Evolutionary conservation across 2,797 vertebrate genomes (phyloP).

Genomic region (Hyperoplus immaculatus): DNA sequence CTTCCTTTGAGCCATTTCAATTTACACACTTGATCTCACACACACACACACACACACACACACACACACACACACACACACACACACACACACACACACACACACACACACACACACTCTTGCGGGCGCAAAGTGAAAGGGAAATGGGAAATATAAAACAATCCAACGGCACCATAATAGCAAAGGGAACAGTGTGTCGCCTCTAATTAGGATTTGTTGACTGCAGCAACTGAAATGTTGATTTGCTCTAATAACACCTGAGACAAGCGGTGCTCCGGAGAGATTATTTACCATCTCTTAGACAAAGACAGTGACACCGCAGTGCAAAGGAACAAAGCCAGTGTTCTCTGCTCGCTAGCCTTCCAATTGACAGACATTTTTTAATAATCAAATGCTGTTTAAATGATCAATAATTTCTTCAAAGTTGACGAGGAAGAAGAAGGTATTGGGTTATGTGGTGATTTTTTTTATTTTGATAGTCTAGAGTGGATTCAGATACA

Average conservation of each 20-base stretch:
- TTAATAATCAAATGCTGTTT: neutral
- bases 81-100: constrained; percentile 45
- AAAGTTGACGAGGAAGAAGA: too few species aligned
- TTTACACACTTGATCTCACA: constrained; percentile 63
- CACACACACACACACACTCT: constrained; percentile 9
- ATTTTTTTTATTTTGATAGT: neutral
- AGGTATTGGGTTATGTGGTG: too few species aligned
- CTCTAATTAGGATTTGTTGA: constrained; percentile 64
- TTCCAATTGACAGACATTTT: neutral
- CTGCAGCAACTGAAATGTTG: constrained; percentile 30
- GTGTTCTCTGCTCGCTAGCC: neutral
- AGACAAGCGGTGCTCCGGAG: neutral
- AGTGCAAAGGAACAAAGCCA: neutral
- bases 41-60: constrained; percentile 43
- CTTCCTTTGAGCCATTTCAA: constrained; percentile 53
- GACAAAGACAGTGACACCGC: constrained; percentile 1
- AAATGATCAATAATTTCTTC: neutral
- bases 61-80: constrained; percentile 19
- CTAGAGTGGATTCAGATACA: neutral
- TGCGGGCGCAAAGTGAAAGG: constrained; percentile 11
- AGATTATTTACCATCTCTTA: constrained; percentile 31
- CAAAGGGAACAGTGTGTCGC: constrained; percentile 44
- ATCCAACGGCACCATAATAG: constrained; percentile 43
- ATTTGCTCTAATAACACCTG: constrained; percentile 38
- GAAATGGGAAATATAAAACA: constrained; percentile 60